Conservation (phyloP, 2,888 invertebrate genomes). For the Tholera decimalis region DNA sequence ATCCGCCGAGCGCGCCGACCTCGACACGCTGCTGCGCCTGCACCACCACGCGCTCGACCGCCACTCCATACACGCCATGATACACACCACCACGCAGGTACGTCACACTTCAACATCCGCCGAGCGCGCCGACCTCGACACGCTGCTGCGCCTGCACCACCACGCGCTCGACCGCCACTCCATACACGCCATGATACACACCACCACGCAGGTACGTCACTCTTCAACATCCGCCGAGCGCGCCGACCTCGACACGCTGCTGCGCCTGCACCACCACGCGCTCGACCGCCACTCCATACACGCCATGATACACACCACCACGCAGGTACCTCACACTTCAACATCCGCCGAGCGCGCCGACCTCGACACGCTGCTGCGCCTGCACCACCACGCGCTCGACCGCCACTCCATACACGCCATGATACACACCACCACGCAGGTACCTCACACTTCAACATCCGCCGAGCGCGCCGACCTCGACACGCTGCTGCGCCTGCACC, state of each 20-base stretch:
- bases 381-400: slow-evolving; percentile 96
- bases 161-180: slow-evolving; percentile 95
- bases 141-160: slow-evolving; percentile 93
- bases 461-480: slow-evolving; percentile 92
- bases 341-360: slow-evolving; percentile 81
- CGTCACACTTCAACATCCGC: not conserved
- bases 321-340: slow-evolving; percentile 68
- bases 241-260: slow-evolving; percentile 96
- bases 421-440: slow-evolving; percentile 94
- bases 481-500: slow-evolving; percentile 97
- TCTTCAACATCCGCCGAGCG: not conserved
- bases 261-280: slow-evolving; percentile 96
- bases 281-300: slow-evolving; percentile 93
- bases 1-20: slow-evolving; percentile 87
- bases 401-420: slow-evolving; percentile 96
- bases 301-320: slow-evolving; percentile 93
- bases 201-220: slow-evolving; percentile 85
- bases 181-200: slow-evolving; percentile 89
- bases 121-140: slow-evolving; percentile 1
- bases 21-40: slow-evolving; percentile 97
- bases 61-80: slow-evolving; percentile 93
- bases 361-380: slow-evolving; percentile 96
- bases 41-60: slow-evolving; percentile 95
- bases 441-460: slow-evolving; percentile 77
- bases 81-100: slow-evolving; percentile 93